phyloP scores from a whole-genome alignment of 2,888 invertebrate genomes.

The Schrankia costaestrigalis region DNA sequence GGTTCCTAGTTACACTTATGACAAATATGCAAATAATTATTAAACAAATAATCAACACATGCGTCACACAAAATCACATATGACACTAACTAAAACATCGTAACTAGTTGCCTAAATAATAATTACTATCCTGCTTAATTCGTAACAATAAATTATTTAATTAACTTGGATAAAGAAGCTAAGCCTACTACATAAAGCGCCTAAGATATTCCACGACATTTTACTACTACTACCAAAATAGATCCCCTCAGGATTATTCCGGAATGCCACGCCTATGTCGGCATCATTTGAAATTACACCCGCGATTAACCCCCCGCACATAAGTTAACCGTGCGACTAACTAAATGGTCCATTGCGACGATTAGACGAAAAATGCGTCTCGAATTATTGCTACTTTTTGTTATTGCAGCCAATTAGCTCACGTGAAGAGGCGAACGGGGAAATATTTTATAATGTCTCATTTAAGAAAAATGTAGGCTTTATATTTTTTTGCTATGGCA shows the following conservation, averaged over 20 bases:
- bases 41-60: not conserved
- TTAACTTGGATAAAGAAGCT: too few species aligned
- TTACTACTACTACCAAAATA: slow-evolving; percentile 31
- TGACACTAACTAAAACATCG: not conserved
- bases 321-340: slow-evolving; percentile 35
- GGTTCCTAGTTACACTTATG: too few species aligned
- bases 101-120: not conserved
- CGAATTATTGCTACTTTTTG: slow-evolving; percentile 42
- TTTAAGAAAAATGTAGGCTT: slow-evolving; percentile 5
- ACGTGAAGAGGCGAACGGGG: slow-evolving; percentile 16
- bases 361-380: slow-evolving; percentile 62
- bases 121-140: not conserved
- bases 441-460: slow-evolving; percentile 16
- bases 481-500: not conserved
- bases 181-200: too few species aligned
- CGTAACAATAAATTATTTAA: too few species aligned
- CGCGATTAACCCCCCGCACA: slow-evolving; percentile 54
- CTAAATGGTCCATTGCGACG: slow-evolving; percentile 55
- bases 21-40: too few species aligned
- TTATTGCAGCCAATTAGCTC: slow-evolving; percentile 26
- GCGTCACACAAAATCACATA: not conserved
- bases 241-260: slow-evolving; percentile 34
- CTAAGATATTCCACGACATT: not conserved
- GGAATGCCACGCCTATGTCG: slow-evolving; percentile 44
- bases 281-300: slow-evolving; percentile 61